Evolutionary conservation across 1,140 invertebrate genomes (phyloP), one percentile per base, ranked within the genome.

Genomic region (Ceratina japonica): DNA sequence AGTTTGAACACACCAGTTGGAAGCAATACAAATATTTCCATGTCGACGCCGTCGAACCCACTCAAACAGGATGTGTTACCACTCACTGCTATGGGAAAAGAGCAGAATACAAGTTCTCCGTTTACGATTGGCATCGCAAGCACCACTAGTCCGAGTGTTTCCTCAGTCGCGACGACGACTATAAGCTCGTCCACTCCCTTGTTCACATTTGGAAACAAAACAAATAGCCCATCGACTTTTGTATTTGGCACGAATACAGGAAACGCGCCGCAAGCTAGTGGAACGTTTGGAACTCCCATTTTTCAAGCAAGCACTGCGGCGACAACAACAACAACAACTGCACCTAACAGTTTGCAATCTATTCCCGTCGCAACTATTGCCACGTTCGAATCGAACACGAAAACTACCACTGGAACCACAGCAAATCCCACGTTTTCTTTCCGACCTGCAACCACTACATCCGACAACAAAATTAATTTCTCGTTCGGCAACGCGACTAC

Each of bases 401-500:
- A 77, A 16, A 44, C 56, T 10, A 56, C 56, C 0, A 15, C 27
- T 54, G 10, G 85, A 0, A 61, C 61, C 0, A 82, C n/a, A 2
- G 58, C 8, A 2, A 7, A n/a, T 3, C 24, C 84, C 12, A 71
- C 61, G 4, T 84, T 85, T 10, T 37, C 31, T 0, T 31, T 81
- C 1, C 51, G 71, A 0, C 51, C 49, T 13, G 16, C 69, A 0
- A 0, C 16, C n/a, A 56, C 81, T 16, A 59, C 79, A 2, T 37
- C 52, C 22, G 58, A 63, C 0, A 85, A 54, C n/a, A 88, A 84
- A 49, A 24, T 79, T 22, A 3, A 49, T 2, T 73, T 87, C 18
- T 79, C 80, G 16, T 89, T 88, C 22, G 79, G 77, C 0, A 74
- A 59, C 54, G 12, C 44, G 24, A 70, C n/a, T 0, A 12, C 69